Evolutionary conservation across 2,113 vertebrate genomes (phyloP).

Genomic region (Myodes glareolus): DNA sequence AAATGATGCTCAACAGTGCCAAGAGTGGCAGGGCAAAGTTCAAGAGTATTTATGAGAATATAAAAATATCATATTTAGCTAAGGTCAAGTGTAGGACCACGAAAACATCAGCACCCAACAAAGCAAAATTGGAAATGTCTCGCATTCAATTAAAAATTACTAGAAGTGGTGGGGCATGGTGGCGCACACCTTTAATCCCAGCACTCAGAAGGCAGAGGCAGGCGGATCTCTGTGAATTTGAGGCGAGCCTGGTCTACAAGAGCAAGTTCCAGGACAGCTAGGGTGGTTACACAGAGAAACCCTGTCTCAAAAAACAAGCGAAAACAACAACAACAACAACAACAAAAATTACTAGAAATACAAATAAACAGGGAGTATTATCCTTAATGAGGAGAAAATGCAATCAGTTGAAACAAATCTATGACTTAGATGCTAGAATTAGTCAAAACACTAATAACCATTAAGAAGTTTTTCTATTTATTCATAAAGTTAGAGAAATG

Average conservation of each 20-base stretch:
- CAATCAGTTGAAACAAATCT: not conserved
- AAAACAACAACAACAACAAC: too few relatives aligned
- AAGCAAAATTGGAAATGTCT: not conserved
- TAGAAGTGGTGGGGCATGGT: not conserved
- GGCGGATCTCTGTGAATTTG: too few relatives aligned
- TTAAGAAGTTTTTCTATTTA: not conserved
- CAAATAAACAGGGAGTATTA: not conserved
- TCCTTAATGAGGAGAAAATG: not conserved
- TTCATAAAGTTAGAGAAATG: not conserved
- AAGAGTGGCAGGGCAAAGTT: not conserved
- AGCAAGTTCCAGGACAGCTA: not conserved
- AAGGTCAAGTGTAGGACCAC: not conserved
- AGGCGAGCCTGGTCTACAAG: not conserved
- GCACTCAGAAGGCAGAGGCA: too few relatives aligned
- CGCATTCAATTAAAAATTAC: not conserved
- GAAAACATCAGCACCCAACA: not conserved
- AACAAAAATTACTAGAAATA: not conserved
- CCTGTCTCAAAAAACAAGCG: not conserved
- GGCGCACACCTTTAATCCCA: too few relatives aligned
- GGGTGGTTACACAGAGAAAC: not conserved
- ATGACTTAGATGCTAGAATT: not conserved
- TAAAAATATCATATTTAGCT: not conserved
- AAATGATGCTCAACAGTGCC: not conserved
- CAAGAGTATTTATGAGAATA: not conserved
- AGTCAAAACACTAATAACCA: not conserved